These are phyloP conservation scores for Acanthosepion lycidas DNA, from an alignment of 2,888 invertebrate species.

Conservation along the genomic window DNA sequence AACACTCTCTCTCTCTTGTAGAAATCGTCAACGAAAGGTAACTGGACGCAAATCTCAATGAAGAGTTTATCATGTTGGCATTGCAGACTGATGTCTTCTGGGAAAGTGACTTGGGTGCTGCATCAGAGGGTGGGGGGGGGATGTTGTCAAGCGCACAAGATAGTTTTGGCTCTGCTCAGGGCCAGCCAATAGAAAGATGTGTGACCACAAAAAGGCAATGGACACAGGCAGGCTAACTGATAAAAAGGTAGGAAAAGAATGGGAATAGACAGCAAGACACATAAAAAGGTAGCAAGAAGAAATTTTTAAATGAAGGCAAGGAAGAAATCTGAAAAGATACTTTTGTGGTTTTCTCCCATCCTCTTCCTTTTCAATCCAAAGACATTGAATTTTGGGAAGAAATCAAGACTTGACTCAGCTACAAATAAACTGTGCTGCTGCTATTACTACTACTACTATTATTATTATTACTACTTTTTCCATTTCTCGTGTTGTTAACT, in stretches of 20 bases:
- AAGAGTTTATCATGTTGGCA: slow-evolving; percentile 38
- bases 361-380: not conserved
- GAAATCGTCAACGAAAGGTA: slow-evolving; percentile 68
- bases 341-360: no score
- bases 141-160: slow-evolving; percentile 41
- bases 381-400: not conserved
- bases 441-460: not conserved
- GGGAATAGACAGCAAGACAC: no score
- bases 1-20: slow-evolving; percentile 53
- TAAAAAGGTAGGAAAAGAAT: no score
- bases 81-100: slow-evolving; percentile 13
- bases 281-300: no score
- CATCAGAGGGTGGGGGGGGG: not conserved
- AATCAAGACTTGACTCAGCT: not conserved
- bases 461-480: not conserved
- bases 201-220: not conserved
- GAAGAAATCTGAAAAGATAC: not conserved
- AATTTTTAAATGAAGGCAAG: not conserved
- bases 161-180: not conserved
- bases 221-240: not conserved
- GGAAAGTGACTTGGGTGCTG: not conserved
- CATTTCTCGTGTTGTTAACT: slow-evolving; percentile 8
- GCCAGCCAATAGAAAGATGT: not conserved
- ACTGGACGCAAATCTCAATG: slow-evolving; percentile 67
- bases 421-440: not conserved